phyloP scores from a whole-genome alignment of 1,140 invertebrate species.

The Mya arenaria region DNA sequence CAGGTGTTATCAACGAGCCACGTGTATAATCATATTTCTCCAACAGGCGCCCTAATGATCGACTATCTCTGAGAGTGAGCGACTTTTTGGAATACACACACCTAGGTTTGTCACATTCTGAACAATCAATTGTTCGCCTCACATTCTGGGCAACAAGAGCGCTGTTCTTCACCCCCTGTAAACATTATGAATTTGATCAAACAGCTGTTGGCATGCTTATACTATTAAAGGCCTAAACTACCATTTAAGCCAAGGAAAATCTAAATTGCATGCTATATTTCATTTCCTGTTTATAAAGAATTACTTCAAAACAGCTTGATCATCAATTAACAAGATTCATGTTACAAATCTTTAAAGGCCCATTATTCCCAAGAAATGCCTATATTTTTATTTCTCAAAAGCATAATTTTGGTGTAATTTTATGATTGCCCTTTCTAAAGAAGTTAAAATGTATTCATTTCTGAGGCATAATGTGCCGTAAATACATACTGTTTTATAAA shows the following conservation, averaged over 20 bases:
- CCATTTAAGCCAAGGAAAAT: background rate
- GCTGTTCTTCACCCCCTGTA: background rate
- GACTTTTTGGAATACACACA: background rate
- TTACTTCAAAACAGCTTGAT: slow-evolving; percentile 8
- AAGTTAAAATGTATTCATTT: too few species aligned
- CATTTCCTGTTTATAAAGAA: background rate
- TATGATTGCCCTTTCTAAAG: too few species aligned
- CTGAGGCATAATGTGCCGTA: too few species aligned
- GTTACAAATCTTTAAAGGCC: background rate
- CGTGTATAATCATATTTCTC: background rate
- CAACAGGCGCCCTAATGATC: background rate
- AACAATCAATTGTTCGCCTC: background rate
- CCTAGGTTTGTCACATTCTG: background rate
- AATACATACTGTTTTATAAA: background rate
- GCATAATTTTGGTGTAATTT: too few species aligned
- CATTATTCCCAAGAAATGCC: too few species aligned
- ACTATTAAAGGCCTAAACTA: slow-evolving; percentile 1
- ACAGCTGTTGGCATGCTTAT: background rate
- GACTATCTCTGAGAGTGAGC: background rate
- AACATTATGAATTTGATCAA: background rate
- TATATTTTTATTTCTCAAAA: too few species aligned
- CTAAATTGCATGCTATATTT: background rate
- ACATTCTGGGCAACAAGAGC: background rate
- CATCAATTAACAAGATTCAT: background rate
- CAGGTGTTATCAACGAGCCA: background rate